Base-by-base conservation (phyloP, 2,797 vertebrate species). In the Yasuhikotakia modesta region DNA sequence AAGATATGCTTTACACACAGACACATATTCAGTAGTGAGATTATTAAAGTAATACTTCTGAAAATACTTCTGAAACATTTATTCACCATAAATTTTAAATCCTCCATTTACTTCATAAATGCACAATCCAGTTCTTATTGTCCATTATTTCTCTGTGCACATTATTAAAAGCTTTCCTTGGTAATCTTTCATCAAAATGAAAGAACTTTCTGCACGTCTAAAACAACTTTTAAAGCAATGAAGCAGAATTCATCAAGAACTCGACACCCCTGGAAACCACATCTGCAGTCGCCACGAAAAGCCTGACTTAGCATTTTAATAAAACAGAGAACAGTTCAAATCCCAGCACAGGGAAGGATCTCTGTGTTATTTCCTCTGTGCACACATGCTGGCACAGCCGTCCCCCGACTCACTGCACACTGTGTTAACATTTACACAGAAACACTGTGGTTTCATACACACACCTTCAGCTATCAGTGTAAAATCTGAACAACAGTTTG, bases 251-350 rank as follows among this genome's bases (percentile, higher is more conserved):
- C 35, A 13, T 55, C 13, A 0, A 13, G 32, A 24, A 27, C 16
- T 45, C n/a, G n/a, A 43, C 61, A 43, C 32, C 52, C 32, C 60
- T 22, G 30, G 60, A 74, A 4, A 17, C 3, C 19, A 53, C 8
- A 39, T 74, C 60, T 55, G 48, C 21, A 45, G 32, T 24, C 50
- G 66, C 66, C 48, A 53, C 48, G 52, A 64, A 73, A 30, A 61
- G 2, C 71, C 50, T 17, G n/a, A 22, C 43, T 22, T 63, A 43
- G 45, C 45, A 63, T 73, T 63, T 22, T 50, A 61, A 11, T 27
- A 32, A 61, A 48, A 1, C 50, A 35, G 58, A 7, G 45, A 24
- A 30, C 35, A 73, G 22, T 46, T 32, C 32, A 73, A 53, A 17
- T 39, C 60, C 39, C 72, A n/a, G 35, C 35, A 39, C 35, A 39